Evolutionary conservation across 2,888 invertebrate genomes (phyloP).

Genomic region (Vesta saturnalis): DNA sequence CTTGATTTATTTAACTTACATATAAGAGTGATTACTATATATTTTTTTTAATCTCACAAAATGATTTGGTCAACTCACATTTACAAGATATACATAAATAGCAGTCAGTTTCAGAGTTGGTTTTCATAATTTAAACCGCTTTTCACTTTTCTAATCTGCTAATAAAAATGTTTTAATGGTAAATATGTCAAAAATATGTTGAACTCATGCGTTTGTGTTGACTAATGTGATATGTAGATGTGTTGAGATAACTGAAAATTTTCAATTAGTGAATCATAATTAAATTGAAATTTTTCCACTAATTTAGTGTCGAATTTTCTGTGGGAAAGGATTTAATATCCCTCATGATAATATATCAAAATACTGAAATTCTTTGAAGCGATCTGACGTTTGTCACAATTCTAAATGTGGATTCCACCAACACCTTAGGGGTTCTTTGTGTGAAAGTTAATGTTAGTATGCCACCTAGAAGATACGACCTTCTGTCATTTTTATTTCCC

Average conservation of each 20-base stretch:
- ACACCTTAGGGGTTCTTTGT: constrained; percentile 13
- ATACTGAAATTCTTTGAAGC: background rate
- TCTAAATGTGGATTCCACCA: background rate
- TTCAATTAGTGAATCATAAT: background rate
- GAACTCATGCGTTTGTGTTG: too few relatives aligned
- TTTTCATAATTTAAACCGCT: too few relatives aligned
- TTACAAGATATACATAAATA: background rate
- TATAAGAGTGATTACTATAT: background rate
- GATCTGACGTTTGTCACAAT: constrained; percentile 10
- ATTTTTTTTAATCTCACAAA: background rate
- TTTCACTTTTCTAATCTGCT: background rate
- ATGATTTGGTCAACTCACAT: too few relatives aligned
- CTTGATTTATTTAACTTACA: background rate
- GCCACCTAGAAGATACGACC: constrained; percentile 8
- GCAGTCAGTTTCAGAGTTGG: background rate
- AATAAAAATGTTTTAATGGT: too few relatives aligned
- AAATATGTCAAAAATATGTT: too few relatives aligned
- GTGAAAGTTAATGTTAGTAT: constrained; percentile 8
- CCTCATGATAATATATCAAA: constrained; percentile 5
- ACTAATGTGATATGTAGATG: background rate
- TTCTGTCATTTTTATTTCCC: background rate
- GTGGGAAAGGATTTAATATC: constrained; percentile 1
- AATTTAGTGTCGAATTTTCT: background rate
- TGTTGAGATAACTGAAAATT: background rate
- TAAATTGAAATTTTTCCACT: background rate